Evolutionary conservation across 2,113 vertebrate species (phyloP).

Genomic region (Vulpes ferrilata): DNA sequence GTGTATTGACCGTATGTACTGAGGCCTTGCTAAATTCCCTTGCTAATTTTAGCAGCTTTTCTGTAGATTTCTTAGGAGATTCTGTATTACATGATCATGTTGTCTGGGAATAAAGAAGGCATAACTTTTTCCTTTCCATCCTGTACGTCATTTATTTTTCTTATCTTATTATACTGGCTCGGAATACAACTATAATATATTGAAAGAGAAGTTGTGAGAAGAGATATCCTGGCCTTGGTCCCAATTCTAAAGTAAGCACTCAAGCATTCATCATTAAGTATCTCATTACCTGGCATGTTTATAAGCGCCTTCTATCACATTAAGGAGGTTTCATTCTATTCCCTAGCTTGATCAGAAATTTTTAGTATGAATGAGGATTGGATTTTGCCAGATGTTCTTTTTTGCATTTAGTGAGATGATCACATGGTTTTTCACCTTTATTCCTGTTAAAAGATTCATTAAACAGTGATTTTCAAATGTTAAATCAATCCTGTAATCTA

Average conservation of each 20-base stretch:
- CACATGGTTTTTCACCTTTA: neutral
- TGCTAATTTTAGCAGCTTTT: constrained; percentile 15
- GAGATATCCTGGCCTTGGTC: neutral
- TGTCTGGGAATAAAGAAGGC: neutral
- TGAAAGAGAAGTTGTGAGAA: neutral
- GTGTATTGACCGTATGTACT: neutral
- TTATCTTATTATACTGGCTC: neutral
- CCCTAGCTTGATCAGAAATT: neutral
- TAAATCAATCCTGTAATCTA: neutral
- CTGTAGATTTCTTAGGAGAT: neutral
- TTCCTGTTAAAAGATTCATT: neutral
- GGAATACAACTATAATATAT: neutral
- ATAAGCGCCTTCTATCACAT: neutral
- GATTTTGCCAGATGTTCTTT: neutral
- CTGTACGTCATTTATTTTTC: neutral
- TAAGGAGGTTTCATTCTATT: neutral
- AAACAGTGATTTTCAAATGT: neutral
- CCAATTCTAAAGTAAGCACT: neutral
- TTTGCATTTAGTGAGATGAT: neutral
- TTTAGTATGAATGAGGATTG: neutral
- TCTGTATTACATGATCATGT: neutral
- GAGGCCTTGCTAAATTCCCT: neutral
- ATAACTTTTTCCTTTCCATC: neutral
- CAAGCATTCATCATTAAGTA: neutral
- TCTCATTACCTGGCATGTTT: neutral